Base-by-base conservation (phyloP, 2,113 vertebrate species). In the Motacilla tschutschensis region DNA sequence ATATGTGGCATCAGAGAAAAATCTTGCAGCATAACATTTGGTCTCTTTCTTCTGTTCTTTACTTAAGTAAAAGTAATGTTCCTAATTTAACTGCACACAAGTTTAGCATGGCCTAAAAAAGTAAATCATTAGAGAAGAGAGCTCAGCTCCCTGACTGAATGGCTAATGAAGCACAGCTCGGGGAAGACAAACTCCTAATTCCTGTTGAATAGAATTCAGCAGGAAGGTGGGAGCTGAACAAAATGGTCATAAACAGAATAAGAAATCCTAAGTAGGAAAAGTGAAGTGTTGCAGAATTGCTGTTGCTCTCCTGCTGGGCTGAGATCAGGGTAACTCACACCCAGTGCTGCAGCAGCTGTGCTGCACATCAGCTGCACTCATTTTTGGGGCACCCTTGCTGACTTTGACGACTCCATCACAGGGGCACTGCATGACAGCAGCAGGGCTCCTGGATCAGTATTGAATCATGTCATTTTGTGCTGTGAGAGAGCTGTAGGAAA, bases 341-440 rank as follows among this genome's bases (percentile, higher is more conserved):
- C n/a, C 41, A 3, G 24, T 36, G 77, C 80, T 88, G 48, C 70
- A n/a, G 60, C 79, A 46, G 83, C 83, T 88, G 78, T 84, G 36
- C 11, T 93, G 84, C 87, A 59, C 87, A 46, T 9, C 1, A 19
- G 35, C 80, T 81, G n/a, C 46, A 7, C 69, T 7, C 58, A 0
- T 36, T 86, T 85, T 81, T 57, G 73, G 58, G 64, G 13, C 21
- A 26, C 17, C 54, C 78, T 91, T 58, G 74, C 25, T 85, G 91
- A 8, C 80, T 92, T 41, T 14, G 66, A 2, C 65, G 25, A 0
- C 80, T 75, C 6, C 87, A 69, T 83, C 77, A 60, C 70, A 9
- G 85, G 71, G 87, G 79, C 89, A 89, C 89, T 83, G 85, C 38
- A 3, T 9, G 79, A 66, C 91, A 93, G 72, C 89, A 81, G 62